Evolutionary conservation across 1,140 invertebrate species (phyloP).

Genomic region (Wiebesia pumilae): DNA sequence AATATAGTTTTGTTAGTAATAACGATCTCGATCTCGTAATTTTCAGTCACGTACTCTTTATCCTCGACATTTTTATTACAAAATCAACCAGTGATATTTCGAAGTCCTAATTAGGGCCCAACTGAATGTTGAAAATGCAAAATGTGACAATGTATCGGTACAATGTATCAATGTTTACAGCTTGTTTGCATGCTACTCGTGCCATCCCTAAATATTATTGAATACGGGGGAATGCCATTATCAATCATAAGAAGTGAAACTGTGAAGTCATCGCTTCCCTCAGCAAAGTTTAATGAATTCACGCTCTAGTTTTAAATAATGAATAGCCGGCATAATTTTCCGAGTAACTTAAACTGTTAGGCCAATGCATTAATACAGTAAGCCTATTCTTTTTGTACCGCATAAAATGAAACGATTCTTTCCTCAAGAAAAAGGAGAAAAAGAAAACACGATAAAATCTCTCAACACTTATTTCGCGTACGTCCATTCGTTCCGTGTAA

Average conservation of each 20-base stretch:
- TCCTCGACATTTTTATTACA: no score
- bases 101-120: no score
- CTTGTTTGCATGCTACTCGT: not conserved
- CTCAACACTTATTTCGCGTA: no score
- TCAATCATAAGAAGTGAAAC: slow-evolving; percentile 9
- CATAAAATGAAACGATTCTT: not conserved
- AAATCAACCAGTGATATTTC: no score
- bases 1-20: no score
- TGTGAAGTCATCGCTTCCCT: slow-evolving; percentile 35
- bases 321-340: slow-evolving; percentile 20
- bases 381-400: not conserved
- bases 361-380: slow-evolving; percentile 21
- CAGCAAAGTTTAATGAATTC: slow-evolving; percentile 45
- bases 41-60: no score
- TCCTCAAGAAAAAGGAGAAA: not conserved
- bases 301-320: slow-evolving; percentile 48
- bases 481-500: no score
- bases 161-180: no score
- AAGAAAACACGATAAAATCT: no score
- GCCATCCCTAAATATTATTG: not conserved
- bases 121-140: no score
- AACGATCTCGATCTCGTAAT: no score
- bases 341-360: slow-evolving; percentile 22
- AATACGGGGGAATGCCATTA: not conserved
- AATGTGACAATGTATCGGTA: not conserved